A percentile compares a stretch with the other conserved stretches of the same genome.
Conservation (phyloP, 2,797 vertebrate genomes). For the Artibeus lituratus region DNA sequence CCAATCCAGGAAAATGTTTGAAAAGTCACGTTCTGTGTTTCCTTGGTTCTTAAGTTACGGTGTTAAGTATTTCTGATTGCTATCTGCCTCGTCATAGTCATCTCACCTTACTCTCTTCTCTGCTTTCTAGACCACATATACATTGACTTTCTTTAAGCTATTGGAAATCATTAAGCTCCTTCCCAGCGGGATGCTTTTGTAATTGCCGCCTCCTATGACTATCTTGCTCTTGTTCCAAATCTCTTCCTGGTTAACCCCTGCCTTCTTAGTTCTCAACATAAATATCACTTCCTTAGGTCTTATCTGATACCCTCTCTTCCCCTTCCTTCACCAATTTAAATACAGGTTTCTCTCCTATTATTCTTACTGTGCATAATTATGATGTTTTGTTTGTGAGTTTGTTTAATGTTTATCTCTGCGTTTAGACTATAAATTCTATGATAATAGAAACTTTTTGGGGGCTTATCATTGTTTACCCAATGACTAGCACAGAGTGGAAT, state of each 20-base stretch:
- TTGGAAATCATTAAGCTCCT: not conserved
- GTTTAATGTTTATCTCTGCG: not conserved
- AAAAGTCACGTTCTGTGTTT: not conserved
- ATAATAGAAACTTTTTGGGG: constrained; percentile 23
- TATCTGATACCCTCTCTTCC: not conserved
- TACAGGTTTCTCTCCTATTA: not conserved
- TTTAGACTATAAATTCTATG: not conserved
- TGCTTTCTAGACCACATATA: not conserved
- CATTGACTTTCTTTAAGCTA: not conserved
- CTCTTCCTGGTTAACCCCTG: not conserved
- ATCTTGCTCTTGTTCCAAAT: not conserved
- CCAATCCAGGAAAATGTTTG: not conserved
- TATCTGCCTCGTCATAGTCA: not conserved
- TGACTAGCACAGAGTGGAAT: not conserved
- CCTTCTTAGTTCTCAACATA: not conserved
- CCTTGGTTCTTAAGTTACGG: constrained; percentile 23
- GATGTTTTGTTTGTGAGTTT: not conserved
- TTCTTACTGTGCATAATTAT: not conserved
- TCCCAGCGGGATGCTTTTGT: not conserved
- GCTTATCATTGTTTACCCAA: not conserved
- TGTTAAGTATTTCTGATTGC: not conserved
- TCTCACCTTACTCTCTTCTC: not conserved
- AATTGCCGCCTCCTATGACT: not conserved
- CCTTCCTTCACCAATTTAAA: not conserved
- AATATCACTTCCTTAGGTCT: not conserved